phyloP scores from a whole-genome alignment of 2,888 invertebrate species.

The Volucella bombylans region DNA sequence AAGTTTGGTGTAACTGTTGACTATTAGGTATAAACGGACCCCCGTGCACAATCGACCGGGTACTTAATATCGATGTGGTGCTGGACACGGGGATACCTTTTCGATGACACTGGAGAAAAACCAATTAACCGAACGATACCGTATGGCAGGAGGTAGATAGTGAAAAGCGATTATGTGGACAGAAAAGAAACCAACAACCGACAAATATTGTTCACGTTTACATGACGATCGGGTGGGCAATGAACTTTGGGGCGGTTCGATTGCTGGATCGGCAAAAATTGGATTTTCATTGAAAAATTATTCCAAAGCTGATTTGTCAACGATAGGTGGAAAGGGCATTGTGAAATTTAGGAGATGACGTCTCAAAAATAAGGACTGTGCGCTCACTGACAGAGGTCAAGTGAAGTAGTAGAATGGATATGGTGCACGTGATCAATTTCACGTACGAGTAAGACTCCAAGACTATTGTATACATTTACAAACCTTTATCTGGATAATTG shows the following conservation, averaged over 20 bases:
- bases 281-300: slow-evolving; percentile 38
- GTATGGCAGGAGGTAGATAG: slow-evolving; percentile 48
- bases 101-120: slow-evolving; percentile 60
- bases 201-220: slow-evolving; percentile 43
- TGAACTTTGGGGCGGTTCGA: slow-evolving; percentile 52
- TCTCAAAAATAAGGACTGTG: not conserved
- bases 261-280: slow-evolving; percentile 25
- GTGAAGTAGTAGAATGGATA: no score
- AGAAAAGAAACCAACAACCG: slow-evolving; percentile 23
- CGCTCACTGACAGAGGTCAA: not conserved
- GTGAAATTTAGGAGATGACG: not conserved
- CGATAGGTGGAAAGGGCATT: not conserved
- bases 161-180: slow-evolving; percentile 61
- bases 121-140: slow-evolving; percentile 47
- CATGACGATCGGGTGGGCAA: slow-evolving; percentile 21
- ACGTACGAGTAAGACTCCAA: no score
- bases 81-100: slow-evolving; percentile 8
- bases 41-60: no score
- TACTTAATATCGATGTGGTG: not conserved
- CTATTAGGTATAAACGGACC: slow-evolving; percentile 35
- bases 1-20: slow-evolving; percentile 13
- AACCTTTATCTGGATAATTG: no score
- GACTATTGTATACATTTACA: no score
- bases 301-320: slow-evolving; percentile 3
- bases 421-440: no score